Base-by-base conservation (phyloP, 2,113 vertebrate species). In the Mustelus asterias region DNA sequence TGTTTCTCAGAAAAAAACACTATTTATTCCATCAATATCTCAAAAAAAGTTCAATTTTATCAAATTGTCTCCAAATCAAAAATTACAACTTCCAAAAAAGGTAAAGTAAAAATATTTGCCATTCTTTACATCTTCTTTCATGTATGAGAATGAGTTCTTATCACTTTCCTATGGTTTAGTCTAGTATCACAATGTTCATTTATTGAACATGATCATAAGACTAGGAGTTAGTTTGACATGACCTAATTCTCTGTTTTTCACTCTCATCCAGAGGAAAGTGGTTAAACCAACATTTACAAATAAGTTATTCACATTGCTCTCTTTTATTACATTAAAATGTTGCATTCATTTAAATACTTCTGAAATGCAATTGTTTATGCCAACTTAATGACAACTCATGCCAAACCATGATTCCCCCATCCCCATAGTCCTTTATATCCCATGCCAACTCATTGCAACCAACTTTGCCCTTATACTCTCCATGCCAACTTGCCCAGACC, bases 201-300 rank as follows among this genome's bases (percentile, higher is more conserved):
- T 78, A 37, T 85, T 85, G 37, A 85, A 22, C 83, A 88, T 58
- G 85, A 88, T 41, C 83, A 86, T 37, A 86, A 86, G 83, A 86
- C 85, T 58, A 58, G 2, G 54, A 22, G 8, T 88, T 48, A 58
- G 54, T 88, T 88, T 88, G 48, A 88, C 44, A 44, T 85, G 83
- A 85, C 41, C 85, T 88, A 88, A 54, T 88, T 88, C 22, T 20
- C 0, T 54, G 44, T 54, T 54, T 18, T 54, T 18, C 48, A 58
- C 85, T 88, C 20, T 88, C 2, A 58, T 88, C 44, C 26, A 22
- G 48, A 22, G 8, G 41, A 86, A 3, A 86, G 6, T 48, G 41
- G 41, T 48, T 24, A 86, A 86, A 86, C 37, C 22, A 22, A 48
- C 44, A 44, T 86, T 44, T 48, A 22, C 18, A 41, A 86, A 48